Evolutionary conservation across 2,113 vertebrate species (phyloP).

Genomic region (Ceuthmochares aereus): DNA sequence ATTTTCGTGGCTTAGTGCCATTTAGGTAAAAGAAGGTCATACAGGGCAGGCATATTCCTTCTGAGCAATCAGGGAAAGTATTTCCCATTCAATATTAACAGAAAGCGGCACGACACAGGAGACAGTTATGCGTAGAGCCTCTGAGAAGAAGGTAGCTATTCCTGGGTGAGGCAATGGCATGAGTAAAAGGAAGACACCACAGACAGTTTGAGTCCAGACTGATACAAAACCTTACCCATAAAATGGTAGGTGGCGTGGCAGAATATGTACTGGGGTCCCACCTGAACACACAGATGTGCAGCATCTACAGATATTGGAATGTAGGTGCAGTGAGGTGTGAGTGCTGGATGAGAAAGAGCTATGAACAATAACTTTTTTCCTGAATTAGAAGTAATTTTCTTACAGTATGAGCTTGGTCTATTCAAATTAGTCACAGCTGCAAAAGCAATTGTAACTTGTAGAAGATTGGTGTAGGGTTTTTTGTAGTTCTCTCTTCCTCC

Average conservation of each 20-base stretch:
- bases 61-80: not conserved
- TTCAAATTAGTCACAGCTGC: not conserved
- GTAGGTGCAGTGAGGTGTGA: not conserved
- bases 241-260: not conserved
- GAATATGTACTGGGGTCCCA: not conserved
- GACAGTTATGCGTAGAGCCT: not conserved
- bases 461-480: not conserved
- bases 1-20: not conserved
- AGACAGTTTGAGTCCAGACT: too few relatives aligned
- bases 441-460: not conserved
- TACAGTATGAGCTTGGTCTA: not conserved
- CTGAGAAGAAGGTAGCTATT: not conserved
- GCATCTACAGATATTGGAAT: rapidly evolving
- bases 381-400: not conserved
- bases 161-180: not conserved
- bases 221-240: not conserved
- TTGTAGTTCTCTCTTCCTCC: not conserved
- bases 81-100: not conserved
- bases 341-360: not conserved
- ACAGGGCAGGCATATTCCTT: rapidly evolving
- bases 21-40: not conserved
- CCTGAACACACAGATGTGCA: not conserved
- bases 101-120: too few relatives aligned
- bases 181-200: not conserved
- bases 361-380: not conserved